Evolutionary conservation across 2,797 vertebrate species (phyloP), one percentile per base, ranked within the genome.

Genomic region (Eutrigla gurnardus): DNA sequence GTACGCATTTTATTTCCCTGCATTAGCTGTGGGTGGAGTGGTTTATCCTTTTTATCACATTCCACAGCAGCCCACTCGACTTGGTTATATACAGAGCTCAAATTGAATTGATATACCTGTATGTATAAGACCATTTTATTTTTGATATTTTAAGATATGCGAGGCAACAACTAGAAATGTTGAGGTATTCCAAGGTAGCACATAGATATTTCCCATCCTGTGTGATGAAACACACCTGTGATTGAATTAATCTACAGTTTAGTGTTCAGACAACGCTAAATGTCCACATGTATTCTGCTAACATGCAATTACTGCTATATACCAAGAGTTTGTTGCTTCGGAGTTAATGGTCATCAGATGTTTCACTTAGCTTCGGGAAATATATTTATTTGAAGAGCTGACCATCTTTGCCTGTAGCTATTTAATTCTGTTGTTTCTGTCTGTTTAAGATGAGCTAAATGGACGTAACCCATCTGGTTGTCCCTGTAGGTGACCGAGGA

Each of bases 401-500:
- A 70, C 14, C 32, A 13, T 52, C 52, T 83, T 49, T 71, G 60
- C 55, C 47, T 37, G 45, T 40, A 73, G 65, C n/a, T 60, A 49
- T 65, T 68, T 13, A 64, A 64, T 77, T 59, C 57, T 71, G 50
- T 75, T 15, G 15, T 25, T 25, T 25, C 25, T 25, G 25, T 25
- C 25, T 25, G 25, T 79, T 35, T 75, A 18, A 64, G 54, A 82
- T 72, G 13, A 88, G 52, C 39, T 46, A 68, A 80, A 60, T 52
- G 4, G 57, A 65, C 47, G 0, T 88, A 37, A 70, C 33, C 59
- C 18, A 25, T 88, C 60, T 90, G 86, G 42, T 75, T 84, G 53
- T 81, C 52, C 61, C 82, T 84, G 68, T 50, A 99, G 98, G 97
- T 99, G 58, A 99, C 98, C 0, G 97, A 99, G 90, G 98, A 99